A percentile compares a stretch with the other conserved stretches of the same genome.
These are phyloP conservation scores for Crocallis elinguaria DNA, from an alignment of 2,888 invertebrate species.

Conservation along the genomic window DNA sequence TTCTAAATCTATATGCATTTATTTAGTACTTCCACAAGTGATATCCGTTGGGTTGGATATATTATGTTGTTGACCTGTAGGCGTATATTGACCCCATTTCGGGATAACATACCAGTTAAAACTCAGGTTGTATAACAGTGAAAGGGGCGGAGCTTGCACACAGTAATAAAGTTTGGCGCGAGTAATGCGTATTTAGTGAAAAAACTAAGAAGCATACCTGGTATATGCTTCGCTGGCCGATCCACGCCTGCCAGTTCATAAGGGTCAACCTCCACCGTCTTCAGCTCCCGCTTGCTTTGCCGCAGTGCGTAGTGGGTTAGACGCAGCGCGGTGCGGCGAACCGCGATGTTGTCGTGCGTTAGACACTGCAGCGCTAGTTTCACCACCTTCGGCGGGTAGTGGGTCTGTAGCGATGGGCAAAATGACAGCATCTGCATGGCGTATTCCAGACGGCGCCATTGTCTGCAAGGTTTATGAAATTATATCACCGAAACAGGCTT, in stretches of 20 bases:
- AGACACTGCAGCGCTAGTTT: conserved; percentile 87
- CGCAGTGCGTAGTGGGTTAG: conserved; percentile 87
- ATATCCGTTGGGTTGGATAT: too few species aligned
- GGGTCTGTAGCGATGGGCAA: conserved; percentile 89
- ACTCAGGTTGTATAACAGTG: too few species aligned
- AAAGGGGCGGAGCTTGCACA: too few species aligned
- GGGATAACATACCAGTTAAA: too few species aligned
- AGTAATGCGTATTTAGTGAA: too few species aligned
- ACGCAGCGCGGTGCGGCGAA: conserved; percentile 88
- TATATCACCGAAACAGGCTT: background rate
- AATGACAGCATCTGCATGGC: conserved; percentile 89
- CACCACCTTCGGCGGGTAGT: conserved; percentile 86
- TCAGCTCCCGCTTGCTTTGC: conserved; percentile 88
- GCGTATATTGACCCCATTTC: too few species aligned
- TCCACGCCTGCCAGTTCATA: conserved; percentile 66
- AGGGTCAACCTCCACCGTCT: conserved; percentile 86
- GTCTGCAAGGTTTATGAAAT: conserved; percentile 68
- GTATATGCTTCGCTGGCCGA: conserved; percentile 58
- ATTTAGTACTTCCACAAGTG: too few species aligned
- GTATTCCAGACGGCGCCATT: conserved; percentile 93
- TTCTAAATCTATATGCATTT: too few species aligned
- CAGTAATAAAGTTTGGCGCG: too few species aligned
- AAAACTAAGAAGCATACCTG: conserved; percentile 64
- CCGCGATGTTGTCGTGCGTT: conserved; percentile 91
- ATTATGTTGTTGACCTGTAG: too few species aligned